Evolutionary conservation across 2,113 vertebrate genomes (phyloP).

Genomic region (Ascaphus truei): DNA sequence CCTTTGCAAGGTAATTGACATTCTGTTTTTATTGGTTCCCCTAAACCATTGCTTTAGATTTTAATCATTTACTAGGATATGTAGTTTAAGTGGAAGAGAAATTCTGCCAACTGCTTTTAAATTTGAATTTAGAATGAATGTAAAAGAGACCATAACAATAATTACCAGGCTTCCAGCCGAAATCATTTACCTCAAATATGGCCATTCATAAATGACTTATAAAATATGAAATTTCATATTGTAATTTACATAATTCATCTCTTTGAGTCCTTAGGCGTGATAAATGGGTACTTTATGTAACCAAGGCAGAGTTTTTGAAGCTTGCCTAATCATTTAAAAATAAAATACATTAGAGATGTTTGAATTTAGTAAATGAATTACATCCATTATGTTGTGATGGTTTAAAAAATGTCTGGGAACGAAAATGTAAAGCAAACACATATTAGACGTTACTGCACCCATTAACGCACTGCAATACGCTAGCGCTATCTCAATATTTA

Average conservation of each 20-base stretch:
- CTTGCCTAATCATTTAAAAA: slow-evolving; percentile 10
- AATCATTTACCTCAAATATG: slow-evolving; percentile 15
- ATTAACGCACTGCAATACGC: too few species aligned
- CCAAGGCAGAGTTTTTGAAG: not conserved
- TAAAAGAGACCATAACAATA: slow-evolving; percentile 18
- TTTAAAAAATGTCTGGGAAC: not conserved
- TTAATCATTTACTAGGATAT: not conserved
- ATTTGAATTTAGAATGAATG: not conserved
- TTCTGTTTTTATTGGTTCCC: not conserved
- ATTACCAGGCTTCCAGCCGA: slow-evolving; percentile 14
- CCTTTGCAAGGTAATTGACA: not conserved
- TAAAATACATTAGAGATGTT: slow-evolving; percentile 6
- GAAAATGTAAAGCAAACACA: not conserved
- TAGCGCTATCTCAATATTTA: too few species aligned
- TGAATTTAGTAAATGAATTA: slow-evolving; percentile 15
- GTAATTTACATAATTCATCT: slow-evolving; percentile 32
- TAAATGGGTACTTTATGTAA: slow-evolving; percentile 28
- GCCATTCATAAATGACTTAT: slow-evolving; percentile 27
- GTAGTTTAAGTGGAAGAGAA: not conserved
- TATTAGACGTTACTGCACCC: too few species aligned
- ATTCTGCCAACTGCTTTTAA: not conserved
- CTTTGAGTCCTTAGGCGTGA: slow-evolving; percentile 20
- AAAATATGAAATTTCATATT: slow-evolving; percentile 30
- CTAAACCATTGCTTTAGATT: not conserved
- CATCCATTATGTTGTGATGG: not conserved